A percentile compares a stretch with the other conserved stretches of the same genome.
Conservation (phyloP, 2,888 invertebrate species). For the Odontothrips loti region DNA sequence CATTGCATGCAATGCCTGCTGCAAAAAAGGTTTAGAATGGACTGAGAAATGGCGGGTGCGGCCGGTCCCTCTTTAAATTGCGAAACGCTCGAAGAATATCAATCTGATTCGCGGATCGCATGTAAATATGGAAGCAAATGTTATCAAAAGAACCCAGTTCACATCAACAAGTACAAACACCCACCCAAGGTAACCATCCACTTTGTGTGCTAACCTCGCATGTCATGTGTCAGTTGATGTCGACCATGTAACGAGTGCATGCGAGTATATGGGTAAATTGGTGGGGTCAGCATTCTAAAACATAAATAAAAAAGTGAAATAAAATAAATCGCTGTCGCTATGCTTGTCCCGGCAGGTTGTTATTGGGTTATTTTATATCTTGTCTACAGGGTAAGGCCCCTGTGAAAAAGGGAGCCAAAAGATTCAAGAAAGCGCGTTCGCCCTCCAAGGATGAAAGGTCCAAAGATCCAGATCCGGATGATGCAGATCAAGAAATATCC, state of each 20-base stretch:
- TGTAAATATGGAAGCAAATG: constrained; percentile 77
- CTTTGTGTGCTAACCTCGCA: constrained; percentile 32
- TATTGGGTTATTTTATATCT: neutral
- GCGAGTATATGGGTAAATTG: neutral
- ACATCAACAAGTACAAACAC: constrained; percentile 71
- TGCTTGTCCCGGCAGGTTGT: neutral
- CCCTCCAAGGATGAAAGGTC: neutral
- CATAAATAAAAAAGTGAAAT: constrained; percentile 31
- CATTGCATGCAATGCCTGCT: no score
- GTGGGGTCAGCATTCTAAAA: constrained; percentile 29
- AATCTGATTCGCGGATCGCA: constrained; percentile 50
- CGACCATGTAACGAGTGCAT: constrained; percentile 28
- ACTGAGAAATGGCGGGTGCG: neutral
- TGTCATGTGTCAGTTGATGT: constrained; percentile 32
- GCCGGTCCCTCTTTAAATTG: neutral
- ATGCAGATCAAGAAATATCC: neutral
- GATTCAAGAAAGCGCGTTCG: neutral
- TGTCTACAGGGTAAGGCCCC: neutral
- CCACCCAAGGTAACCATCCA: constrained; percentile 51
- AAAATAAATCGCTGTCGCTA: no score
- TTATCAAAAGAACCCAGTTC: constrained; percentile 74
- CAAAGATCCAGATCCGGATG: neutral
- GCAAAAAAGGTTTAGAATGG: no score
- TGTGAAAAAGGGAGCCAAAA: neutral
- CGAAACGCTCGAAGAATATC: constrained; percentile 34